Conservation (phyloP, 2,888 invertebrate genomes). For the Malacosoma neustria region DNA sequence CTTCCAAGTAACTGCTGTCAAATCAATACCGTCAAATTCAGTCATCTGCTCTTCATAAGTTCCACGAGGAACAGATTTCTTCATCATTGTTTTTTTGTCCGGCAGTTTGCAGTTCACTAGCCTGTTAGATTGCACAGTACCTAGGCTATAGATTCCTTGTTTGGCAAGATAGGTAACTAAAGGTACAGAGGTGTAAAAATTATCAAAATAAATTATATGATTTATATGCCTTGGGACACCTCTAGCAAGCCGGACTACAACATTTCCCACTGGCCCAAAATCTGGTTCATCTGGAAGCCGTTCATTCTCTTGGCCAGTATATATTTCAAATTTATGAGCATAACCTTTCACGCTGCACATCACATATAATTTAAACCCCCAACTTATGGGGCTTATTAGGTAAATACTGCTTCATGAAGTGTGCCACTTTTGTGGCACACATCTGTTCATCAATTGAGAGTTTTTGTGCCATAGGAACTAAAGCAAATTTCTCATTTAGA, state of each 20-base stretch:
- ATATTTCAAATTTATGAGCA: constrained; percentile 20
- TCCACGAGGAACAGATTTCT: constrained; percentile 10
- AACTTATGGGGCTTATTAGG: constrained; percentile 18
- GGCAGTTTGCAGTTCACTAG: constrained; percentile 23
- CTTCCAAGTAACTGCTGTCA: constrained; percentile 24
- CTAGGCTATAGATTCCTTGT: constrained; percentile 21
- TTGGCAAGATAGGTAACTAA: constrained; percentile 20
- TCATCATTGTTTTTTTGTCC: constrained; percentile 23
- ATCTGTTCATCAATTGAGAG: constrained; percentile 18
- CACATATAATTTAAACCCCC: constrained; percentile 18
- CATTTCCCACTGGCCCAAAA: constrained; percentile 22
- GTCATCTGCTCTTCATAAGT: constrained; percentile 5
- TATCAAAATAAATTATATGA: constrained; percentile 23
- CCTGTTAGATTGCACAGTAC: constrained; percentile 15
- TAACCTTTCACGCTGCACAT: constrained; percentile 17
- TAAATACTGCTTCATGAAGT: constrained; percentile 21
- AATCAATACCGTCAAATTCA: constrained; percentile 22
- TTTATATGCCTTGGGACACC: constrained; percentile 23
- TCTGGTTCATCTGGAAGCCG: constrained; percentile 23
- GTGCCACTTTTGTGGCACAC: constrained; percentile 28
- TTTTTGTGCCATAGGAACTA: constrained; percentile 22
- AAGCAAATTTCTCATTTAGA: constrained; percentile 25
- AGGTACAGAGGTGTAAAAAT: constrained; percentile 24
- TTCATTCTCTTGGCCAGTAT: constrained; percentile 19
- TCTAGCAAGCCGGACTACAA: constrained; percentile 20